Percentiles rank a stretch among this genome's conserved stretches.
Conservation (phyloP, 2,797 vertebrate genomes). For the Otolemur crassicaudatus region DNA sequence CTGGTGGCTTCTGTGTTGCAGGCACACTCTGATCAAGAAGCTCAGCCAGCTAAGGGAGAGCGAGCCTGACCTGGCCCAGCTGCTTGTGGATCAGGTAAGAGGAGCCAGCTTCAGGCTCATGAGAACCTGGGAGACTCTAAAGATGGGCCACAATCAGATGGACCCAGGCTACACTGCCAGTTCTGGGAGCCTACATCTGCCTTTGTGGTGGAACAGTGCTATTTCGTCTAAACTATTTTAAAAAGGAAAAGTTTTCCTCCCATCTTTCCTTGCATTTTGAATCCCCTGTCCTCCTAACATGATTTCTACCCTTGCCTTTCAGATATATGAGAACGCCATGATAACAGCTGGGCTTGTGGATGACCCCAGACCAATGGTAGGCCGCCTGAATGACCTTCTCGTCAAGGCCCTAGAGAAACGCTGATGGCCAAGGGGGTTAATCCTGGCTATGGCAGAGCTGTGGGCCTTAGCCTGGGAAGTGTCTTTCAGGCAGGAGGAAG, state of each 20-base stretch:
- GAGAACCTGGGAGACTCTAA: no score
- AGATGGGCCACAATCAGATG: no score
- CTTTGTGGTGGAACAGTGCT: not conserved
- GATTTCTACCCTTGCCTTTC: constrained; percentile 36
- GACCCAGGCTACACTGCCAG: no score
- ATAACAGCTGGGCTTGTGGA: constrained; percentile 96
- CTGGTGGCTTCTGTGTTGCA: constrained; percentile 70
- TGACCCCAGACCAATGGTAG: constrained; percentile 96
- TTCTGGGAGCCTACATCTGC: not conserved
- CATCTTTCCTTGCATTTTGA: not conserved
- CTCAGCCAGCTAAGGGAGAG: constrained; percentile 90
- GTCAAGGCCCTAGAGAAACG: constrained; percentile 93
- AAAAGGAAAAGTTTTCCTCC: not conserved
- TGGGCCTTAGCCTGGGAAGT: not conserved
- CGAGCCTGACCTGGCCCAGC: constrained; percentile 92
- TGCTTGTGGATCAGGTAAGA: constrained; percentile 96
- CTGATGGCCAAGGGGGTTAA: constrained; percentile 56
- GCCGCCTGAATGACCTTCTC: constrained; percentile 93
- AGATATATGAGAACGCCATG: constrained; percentile 99
- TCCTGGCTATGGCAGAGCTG: not conserved
- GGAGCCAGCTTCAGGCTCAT: not conserved
- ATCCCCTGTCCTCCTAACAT: not conserved
- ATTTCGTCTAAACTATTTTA: not conserved
- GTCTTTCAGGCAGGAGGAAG: not conserved
- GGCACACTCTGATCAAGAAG: constrained; percentile 96